Evolutionary conservation across 2,797 vertebrate genomes (phyloP).

Genomic region (Euthynnus affinis): DNA sequence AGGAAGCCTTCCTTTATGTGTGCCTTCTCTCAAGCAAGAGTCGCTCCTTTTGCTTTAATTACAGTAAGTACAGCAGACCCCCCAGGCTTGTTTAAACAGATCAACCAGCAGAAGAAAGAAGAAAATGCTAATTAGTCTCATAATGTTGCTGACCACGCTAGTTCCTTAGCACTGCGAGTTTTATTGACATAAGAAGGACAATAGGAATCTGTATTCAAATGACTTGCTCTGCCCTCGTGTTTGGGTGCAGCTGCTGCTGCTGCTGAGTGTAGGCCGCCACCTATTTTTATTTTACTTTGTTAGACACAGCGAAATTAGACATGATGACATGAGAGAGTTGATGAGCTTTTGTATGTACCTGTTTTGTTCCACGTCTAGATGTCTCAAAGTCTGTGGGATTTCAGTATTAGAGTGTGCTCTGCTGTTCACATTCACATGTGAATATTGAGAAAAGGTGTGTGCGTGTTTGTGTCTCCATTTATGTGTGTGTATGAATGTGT

Average conservation of each 20-base stretch:
- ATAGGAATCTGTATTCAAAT: constrained; percentile 84
- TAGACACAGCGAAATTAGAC: constrained; percentile 54
- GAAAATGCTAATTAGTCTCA: constrained; percentile 84
- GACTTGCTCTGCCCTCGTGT: constrained; percentile 69
- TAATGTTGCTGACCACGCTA: constrained; percentile 85
- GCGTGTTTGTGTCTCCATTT: constrained; percentile 22
- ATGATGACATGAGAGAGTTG: constrained; percentile 16
- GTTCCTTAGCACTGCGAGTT: constrained; percentile 79
- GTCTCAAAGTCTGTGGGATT: constrained; percentile 32
- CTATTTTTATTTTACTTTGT: constrained; percentile 39
- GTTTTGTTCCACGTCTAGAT: constrained; percentile 36
- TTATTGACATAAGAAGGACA: constrained; percentile 86
- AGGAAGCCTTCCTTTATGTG: constrained; percentile 73
- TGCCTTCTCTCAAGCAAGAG: constrained; percentile 68
- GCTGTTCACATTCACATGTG: constrained; percentile 60
- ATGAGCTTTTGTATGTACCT: constrained; percentile 34
- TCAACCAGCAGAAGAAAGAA: constrained; percentile 85
- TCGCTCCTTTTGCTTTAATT: constrained; percentile 83
- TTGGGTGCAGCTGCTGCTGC: constrained; percentile 49
- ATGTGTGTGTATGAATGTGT: constrained; percentile 38
- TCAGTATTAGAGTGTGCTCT: constrained; percentile 31
- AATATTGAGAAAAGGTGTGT: constrained; percentile 54
- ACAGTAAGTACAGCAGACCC: constrained; percentile 83
- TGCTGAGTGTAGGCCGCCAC: constrained; percentile 19
- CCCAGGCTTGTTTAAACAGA: constrained; percentile 84